Evolutionary conservation across 2,888 invertebrate genomes (phyloP), one percentile per base, ranked within the genome.

Genomic region (Eurytoma adleriae): DNA sequence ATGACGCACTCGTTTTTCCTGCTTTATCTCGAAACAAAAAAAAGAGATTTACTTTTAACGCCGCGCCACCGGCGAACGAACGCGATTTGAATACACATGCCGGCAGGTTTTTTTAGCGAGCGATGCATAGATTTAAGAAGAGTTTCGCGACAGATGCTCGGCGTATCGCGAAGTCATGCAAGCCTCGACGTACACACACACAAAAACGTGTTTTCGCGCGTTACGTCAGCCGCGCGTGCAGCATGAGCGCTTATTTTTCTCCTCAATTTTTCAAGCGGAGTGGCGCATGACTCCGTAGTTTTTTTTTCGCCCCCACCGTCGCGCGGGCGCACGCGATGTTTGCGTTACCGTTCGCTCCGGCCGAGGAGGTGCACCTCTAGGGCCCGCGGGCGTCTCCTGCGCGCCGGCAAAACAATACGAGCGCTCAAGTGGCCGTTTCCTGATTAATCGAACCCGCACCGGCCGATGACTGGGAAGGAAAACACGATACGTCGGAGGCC

Each of bases 361-460:
- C 7, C 40, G 40, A 40, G 40, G 40, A 40, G 40, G 40, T 40
- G 40, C 40, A 40, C 40, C 40, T 40, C 40, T 40, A 40, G 40
- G 40, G 40, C 40, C 10, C 40, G 24, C 24, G 24, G 40, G 40
- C 40, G 40, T 40, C 40, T 40, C 40, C 40, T 40, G 40, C 10
- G 40, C 10, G 40, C 40, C 40, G 40, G 67, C 50, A 27, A 74
- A 76, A 69, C 40, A 30, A 57, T n/a, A 14, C n/a, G 20, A 27
- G 52, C 30, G 61, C 12, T 70, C 64, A 78, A 80, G 54, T 80
- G 80, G 69, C 66, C 66, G 70, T 73, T 80, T 80, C 80, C 78
- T 73, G 69, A 80, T 78, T 80, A 78, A 77, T 78, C 59, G 77
- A 74, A 40, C 73, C 54, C n/a, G 56, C 56, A 30, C 69, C 56